Base-by-base conservation (phyloP, 92 coral and sea anemone genomes). In the Chrysogorgia sp. region DNA sequence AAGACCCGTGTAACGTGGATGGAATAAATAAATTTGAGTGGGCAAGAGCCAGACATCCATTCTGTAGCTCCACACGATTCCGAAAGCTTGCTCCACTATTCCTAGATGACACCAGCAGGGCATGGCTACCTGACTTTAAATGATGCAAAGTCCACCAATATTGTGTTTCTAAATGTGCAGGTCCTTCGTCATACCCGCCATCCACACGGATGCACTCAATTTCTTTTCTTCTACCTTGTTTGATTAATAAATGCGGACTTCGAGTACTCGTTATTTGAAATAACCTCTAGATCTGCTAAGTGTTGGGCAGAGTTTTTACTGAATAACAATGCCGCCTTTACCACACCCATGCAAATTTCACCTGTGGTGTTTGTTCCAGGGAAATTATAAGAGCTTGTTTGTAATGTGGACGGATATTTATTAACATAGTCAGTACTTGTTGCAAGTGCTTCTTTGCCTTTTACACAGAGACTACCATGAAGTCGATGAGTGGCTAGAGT, bases 321-420 rank as follows among this genome's bases (percentile, higher is more conserved):
- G 61, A 47, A 71, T 15, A 86, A 74, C 12, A 57, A 77, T 48
- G 83, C 25, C 34, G 90, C 93, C 76, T 89, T 89, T 0, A 89
- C 88, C 1, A 89, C 82, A 43, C 90, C 90, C 49, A 62, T 59
- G 37, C 93, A 86, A 22, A 83, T 53, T 70, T 89, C 90, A 9
- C 85, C 86, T 43, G 88, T 89, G 41, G 76, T 89, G 32, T 30
- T 65, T 5, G 88, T 86, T 14, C 77, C 55, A 14, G 93, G 30
- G 58, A 89, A 89, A 63, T 86, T 89, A 85, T 89, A 86, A 2
- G 88, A 83, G 17, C 90, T 74, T 32, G 85, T 86, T 69, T 89
- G 93, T 55, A 89, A 80, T 0, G 84, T 75, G 40, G 93, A 89
- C 23, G 86, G 88, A 53, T 89, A 89, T 21, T 70, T 83, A 62